phyloP scores from a whole-genome alignment of 2,888 invertebrate species.

The Heliconius ethilla region DNA sequence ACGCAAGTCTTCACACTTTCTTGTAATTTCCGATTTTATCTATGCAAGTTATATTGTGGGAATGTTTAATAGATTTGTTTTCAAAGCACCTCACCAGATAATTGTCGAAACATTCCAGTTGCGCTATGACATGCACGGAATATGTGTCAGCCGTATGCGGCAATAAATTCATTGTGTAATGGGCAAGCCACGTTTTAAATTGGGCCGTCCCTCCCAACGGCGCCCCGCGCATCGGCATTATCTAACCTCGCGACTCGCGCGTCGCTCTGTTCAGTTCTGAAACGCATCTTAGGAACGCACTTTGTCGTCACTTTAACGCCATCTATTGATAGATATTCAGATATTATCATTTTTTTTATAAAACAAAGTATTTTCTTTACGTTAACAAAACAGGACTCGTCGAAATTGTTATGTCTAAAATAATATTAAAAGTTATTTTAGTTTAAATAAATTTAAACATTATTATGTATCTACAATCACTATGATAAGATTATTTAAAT shows the following conservation, averaged over 20 bases:
- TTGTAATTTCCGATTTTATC: not conserved
- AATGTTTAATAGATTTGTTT: slow-evolving; percentile 33
- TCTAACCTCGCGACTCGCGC: slow-evolving; percentile 54
- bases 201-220: slow-evolving; percentile 77
- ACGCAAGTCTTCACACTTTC: slow-evolving; percentile 15
- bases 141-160: slow-evolving; percentile 73
- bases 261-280: slow-evolving; percentile 60
- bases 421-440: not conserved
- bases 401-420: slow-evolving; percentile 43
- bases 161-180: slow-evolving; percentile 80
- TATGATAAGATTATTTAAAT: slow-evolving; percentile 1
- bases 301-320: slow-evolving; percentile 48
- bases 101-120: slow-evolving; percentile 54
- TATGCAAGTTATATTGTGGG: slow-evolving; percentile 3
- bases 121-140: slow-evolving; percentile 71
- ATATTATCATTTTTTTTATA: slow-evolving; percentile 23
- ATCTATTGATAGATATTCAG: slow-evolving; percentile 25
- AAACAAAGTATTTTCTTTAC: not conserved
- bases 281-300: slow-evolving; percentile 55
- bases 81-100: slow-evolving; percentile 49
- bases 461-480: no score
- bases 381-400: not conserved
- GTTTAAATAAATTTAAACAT: not conserved
- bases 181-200: slow-evolving; percentile 71
- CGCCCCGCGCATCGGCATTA: slow-evolving; percentile 72